A percentile compares a stretch with the other conserved stretches of the same genome.
These are phyloP conservation scores for Diadophis punctatus DNA, from an alignment of 2,113 vertebrate genomes.

Conservation along the genomic window DNA sequence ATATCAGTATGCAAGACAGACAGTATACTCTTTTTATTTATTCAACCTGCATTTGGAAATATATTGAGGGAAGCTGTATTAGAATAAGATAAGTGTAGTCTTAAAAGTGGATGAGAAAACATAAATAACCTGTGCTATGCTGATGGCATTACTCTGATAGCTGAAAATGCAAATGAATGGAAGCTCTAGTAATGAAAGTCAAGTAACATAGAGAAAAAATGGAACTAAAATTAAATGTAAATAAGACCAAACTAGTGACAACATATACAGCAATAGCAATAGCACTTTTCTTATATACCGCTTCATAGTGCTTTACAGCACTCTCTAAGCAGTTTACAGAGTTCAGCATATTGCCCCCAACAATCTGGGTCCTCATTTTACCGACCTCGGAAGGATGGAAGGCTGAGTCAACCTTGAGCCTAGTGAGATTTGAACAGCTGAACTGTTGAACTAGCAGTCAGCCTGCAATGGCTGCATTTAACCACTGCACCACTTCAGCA, in stretches of 20 bases:
- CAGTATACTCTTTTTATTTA: not conserved
- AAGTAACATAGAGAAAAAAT: not conserved
- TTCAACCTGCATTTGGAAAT: not conserved
- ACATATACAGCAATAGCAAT: not conserved
- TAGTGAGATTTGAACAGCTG: too few species aligned
- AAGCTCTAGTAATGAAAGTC: not conserved
- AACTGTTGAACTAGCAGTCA: too few species aligned
- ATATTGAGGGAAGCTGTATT: not conserved
- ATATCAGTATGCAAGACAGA: not conserved
- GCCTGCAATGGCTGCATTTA: too few species aligned
- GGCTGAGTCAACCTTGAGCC: too few species aligned
- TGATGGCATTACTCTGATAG: not conserved
- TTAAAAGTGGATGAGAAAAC: not conserved
- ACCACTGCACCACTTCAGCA: too few species aligned
- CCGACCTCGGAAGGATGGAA: too few species aligned
- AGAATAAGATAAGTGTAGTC: not conserved
- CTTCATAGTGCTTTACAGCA: too few species aligned
- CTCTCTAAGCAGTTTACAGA: too few species aligned
- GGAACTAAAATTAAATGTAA: not conserved
- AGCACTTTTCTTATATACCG: too few species aligned
- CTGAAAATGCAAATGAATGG: not conserved
- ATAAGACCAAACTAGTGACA: not conserved
- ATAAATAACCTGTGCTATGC: not conserved
- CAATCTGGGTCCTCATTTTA: too few species aligned
- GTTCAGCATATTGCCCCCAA: too few species aligned